Evolutionary conservation across 2,888 invertebrate species (phyloP).

Genomic region (Drosophila greeni): DNA sequence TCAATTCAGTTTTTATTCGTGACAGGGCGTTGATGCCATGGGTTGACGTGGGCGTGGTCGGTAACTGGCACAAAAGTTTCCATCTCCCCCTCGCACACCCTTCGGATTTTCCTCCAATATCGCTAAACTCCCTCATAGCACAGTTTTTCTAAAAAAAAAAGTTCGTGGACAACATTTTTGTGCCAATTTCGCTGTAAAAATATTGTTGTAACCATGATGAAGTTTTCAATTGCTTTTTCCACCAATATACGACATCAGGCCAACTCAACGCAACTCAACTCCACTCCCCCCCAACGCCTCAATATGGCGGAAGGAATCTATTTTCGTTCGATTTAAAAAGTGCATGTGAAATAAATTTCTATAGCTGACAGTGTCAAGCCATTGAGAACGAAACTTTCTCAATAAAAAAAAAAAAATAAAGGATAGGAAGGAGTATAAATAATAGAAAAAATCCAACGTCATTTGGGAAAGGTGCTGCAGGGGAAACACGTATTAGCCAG

Average conservation of each 20-base stretch:
- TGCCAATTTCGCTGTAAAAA: slow-evolving; percentile 72
- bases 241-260: slow-evolving; percentile 40
- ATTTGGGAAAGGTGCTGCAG: slow-evolving; percentile 4
- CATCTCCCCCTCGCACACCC: not conserved
- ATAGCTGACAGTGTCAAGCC: slow-evolving; percentile 27
- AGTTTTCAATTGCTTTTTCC: slow-evolving; percentile 70
- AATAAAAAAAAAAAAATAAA: slow-evolving; percentile 60
- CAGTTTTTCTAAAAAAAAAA: slow-evolving; percentile 60
- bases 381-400: slow-evolving; percentile 53
- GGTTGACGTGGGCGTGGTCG: slow-evolving; percentile 56
- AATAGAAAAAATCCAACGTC: not conserved
- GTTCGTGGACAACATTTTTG: slow-evolving; percentile 70
- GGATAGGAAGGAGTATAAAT: slow-evolving; percentile 1
- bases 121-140: slow-evolving; percentile 27
- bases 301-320: slow-evolving; percentile 60
- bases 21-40: slow-evolving; percentile 49
- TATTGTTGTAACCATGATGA: slow-evolving; percentile 73
- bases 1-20: slow-evolving; percentile 66
- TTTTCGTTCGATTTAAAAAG: slow-evolving; percentile 68
- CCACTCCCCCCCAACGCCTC: slow-evolving; percentile 12
- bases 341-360: slow-evolving; percentile 68
- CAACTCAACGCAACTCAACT: slow-evolving; percentile 2
- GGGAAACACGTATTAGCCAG: slow-evolving; percentile 32
- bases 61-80: slow-evolving; percentile 47
- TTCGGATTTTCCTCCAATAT: slow-evolving; percentile 10